Evolutionary conservation across 1,140 invertebrate genomes (phyloP), one percentile per base, ranked within the genome.

Genomic region (Drosophila malerkotliana): DNA sequence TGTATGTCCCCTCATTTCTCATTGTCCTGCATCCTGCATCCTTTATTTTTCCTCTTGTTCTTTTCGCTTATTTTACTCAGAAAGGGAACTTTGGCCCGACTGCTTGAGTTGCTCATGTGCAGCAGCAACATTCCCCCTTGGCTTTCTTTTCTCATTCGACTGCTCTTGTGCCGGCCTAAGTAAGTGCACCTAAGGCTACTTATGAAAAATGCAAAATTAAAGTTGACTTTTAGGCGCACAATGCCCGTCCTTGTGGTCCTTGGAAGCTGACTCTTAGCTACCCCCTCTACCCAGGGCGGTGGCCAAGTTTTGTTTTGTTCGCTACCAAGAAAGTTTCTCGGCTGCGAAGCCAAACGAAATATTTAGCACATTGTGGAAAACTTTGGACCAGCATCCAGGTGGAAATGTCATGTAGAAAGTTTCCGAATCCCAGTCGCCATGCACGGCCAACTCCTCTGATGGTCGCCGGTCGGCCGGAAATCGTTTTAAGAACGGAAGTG

Each of bases 161-260:
- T 55, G 54, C 73, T 88, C 74, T 89, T 83, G 82, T 89, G 79
- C 71, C 57, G 68, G 83, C 82, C 74, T 90, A 90, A 90, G 88
- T 90, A 90, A 90, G 88, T 90, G 88, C 87, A 90, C 87, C 88
- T 77, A 81, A 84, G 88, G 88, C 88, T 90, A 90, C 88, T 90
- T 90, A 90, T 90, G 77, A 74, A 88, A 90, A 90, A 90, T 90
- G 79, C 53, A 84, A 90, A 90, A 90, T 90, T 90, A 77, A 90
- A 90, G 88, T 88, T 90, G 88, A 90, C 88, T 90, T 88, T 80
- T 74, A 77, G 79, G 76, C 69, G 72, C 55, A 83, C 72, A 83
- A 77, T 77, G 62, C 7, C 6, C 28, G 12, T 15, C 34, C 21
- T 44, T 44, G 41, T 18, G 15, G 41, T 44, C 41, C 41, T 44